These are phyloP conservation scores for Andrena cerasifolii DNA, from an alignment of 1,140 invertebrate genomes.

Conservation along the genomic window DNA sequence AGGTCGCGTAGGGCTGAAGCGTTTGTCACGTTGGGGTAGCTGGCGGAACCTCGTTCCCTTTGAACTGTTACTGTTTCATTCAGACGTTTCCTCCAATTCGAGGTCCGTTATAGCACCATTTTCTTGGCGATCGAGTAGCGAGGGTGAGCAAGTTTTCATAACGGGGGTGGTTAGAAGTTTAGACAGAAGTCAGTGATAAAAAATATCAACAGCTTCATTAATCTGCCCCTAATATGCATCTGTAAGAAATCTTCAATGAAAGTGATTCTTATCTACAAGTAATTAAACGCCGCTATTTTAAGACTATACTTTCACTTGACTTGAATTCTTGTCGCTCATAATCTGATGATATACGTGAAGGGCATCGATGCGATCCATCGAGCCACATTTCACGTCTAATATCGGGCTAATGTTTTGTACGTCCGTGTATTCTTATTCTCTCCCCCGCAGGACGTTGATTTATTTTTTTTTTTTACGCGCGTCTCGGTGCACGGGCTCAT, in stretches of 20 bases:
- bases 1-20: slow-evolving; percentile 40
- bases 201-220: too few relatives aligned
- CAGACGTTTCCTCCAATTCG: background rate
- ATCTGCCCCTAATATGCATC: too few relatives aligned
- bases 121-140: too few relatives aligned
- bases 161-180: too few relatives aligned
- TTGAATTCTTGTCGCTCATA: background rate
- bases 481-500: background rate
- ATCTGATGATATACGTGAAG: background rate
- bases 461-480: slow-evolving; percentile 38
- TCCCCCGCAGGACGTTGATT: slow-evolving; percentile 29
- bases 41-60: slow-evolving; percentile 18
- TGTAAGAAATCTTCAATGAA: too few relatives aligned
- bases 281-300: background rate
- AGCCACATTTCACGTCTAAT: slow-evolving; percentile 11
- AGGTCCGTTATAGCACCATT: too few relatives aligned
- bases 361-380: background rate
- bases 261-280: too few relatives aligned
- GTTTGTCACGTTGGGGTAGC: slow-evolving; percentile 31
- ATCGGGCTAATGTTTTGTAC: slow-evolving; percentile 9
- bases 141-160: too few relatives aligned
- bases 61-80: slow-evolving; percentile 46
- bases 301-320: background rate
- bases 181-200: too few relatives aligned
- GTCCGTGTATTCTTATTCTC: slow-evolving; percentile 42